Evolutionary conservation across 2,888 invertebrate species (phyloP).

Genomic region (Oscheius onirici): DNA sequence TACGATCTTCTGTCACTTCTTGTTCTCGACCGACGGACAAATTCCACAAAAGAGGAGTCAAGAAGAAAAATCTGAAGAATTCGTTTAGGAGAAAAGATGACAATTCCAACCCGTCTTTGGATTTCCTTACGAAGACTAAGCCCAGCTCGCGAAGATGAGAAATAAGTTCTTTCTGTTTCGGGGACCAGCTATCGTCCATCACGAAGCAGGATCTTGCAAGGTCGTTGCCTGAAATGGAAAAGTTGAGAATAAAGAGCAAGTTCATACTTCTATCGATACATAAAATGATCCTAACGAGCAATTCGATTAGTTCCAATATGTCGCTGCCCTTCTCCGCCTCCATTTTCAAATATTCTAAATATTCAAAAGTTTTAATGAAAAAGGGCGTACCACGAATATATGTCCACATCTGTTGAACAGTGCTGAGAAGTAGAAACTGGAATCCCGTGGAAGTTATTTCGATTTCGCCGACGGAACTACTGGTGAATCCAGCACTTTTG

Average conservation of each 20-base stretch:
- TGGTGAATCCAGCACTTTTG: constrained; percentile 91
- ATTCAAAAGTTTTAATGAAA: background rate
- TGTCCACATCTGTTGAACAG: constrained; percentile 93
- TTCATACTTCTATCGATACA: constrained; percentile 44
- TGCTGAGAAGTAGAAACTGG: constrained; percentile 92
- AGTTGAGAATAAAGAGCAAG: too few relatives aligned
- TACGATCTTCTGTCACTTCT: constrained; percentile 20
- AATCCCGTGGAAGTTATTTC: constrained; percentile 81
- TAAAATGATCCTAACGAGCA: constrained; percentile 50
- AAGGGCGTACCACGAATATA: constrained; percentile 81
- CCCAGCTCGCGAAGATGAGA: constrained; percentile 97
- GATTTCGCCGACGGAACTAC: constrained; percentile 71
- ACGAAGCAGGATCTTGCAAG: constrained; percentile 40
- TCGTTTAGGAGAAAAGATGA: background rate
- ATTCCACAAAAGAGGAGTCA: constrained; percentile 62
- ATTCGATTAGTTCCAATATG: constrained; percentile 47
- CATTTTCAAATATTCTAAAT: constrained; percentile 52
- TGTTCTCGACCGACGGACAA: constrained; percentile 43
- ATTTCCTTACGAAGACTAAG: constrained; percentile 80
- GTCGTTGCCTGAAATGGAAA: constrained; percentile 47
- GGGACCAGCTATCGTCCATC: constrained; percentile 55
- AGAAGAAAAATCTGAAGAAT: constrained; percentile 57
- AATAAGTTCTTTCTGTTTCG: constrained; percentile 79
- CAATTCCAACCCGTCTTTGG: constrained; percentile 61
- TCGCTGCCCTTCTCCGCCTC: constrained; percentile 40